Percentiles rank a stretch among this genome's conserved stretches.
Conservation (phyloP, 1,140 invertebrate genomes). For the Liolophura sinensis region DNA sequence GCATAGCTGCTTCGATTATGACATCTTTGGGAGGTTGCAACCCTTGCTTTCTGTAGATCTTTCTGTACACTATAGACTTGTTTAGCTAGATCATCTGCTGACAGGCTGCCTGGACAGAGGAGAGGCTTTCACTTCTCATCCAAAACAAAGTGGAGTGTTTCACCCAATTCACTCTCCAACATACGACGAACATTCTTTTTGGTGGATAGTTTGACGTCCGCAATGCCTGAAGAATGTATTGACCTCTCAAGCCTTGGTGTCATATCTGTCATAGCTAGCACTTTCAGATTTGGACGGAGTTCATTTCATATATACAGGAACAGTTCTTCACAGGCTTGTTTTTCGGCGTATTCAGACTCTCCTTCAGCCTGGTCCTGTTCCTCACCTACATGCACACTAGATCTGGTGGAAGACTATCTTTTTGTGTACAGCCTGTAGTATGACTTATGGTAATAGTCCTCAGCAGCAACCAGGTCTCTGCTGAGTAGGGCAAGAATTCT, state of each 20-base stretch:
- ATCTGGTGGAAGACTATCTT: neutral
- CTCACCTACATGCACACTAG: neutral
- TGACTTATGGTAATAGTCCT: too few relatives aligned
- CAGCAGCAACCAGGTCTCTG: conserved; percentile 18
- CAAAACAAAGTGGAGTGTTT: too few relatives aligned
- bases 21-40: too few relatives aligned
- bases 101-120: neutral
- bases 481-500: conserved; percentile 11
- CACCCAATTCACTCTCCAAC: conserved; percentile 4
- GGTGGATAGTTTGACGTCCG: neutral
- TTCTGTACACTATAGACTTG: neutral
- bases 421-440: too few relatives aligned
- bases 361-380: neutral
- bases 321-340: too few relatives aligned
- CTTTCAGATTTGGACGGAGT: neutral
- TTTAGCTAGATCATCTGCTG: neutral
- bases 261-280: too few relatives aligned
- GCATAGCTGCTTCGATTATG: conserved; percentile 8
- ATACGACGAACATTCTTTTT: neutral
- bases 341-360: neutral
- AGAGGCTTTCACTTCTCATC: neutral
- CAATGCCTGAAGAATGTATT: neutral
- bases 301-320: too few relatives aligned
- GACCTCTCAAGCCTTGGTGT: too few relatives aligned
- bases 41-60: conserved; percentile 1